Percentiles rank a stretch among this genome's conserved stretches.
Conservation (phyloP, 2,113 vertebrate species). For the Hiodon tergisus region DNA sequence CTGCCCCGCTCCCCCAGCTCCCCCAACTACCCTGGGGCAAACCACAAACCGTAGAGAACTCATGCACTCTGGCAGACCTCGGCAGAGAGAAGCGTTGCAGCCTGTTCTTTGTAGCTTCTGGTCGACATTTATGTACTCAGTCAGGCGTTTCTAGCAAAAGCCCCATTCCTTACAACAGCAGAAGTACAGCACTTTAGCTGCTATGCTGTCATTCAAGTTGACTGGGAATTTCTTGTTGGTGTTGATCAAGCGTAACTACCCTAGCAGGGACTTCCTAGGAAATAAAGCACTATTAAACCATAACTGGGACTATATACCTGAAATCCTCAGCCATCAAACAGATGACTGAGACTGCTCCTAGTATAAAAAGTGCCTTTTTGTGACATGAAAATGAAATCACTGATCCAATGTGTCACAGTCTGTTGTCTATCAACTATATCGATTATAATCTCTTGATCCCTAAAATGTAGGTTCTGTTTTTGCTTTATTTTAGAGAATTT, state of each 20-base stretch:
- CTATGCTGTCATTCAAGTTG: conserved; percentile 1
- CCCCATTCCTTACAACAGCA: not conserved
- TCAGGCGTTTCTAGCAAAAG: conserved; percentile 4
- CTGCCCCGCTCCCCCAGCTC: not conserved
- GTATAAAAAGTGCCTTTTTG: too few species aligned
- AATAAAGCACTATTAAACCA: not conserved
- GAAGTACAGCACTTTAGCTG: not conserved
- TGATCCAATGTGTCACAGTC: not conserved
- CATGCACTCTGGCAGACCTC: conserved; percentile 32
- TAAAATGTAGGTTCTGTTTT: not conserved
- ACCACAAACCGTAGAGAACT: conserved; percentile 25
- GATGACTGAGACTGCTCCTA: too few species aligned
- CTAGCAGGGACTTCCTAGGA: not conserved
- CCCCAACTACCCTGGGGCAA: not conserved
- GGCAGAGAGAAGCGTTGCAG: too few species aligned
- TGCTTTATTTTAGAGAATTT: conserved; percentile 2
- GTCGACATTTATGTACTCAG: not conserved
- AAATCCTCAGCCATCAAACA: conserved; percentile 7
- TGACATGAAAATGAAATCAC: not conserved
- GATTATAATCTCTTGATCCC: too few species aligned
- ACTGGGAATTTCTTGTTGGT: not conserved
- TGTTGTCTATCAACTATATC: not conserved
- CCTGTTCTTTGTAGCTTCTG: not conserved
- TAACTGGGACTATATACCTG: conserved; percentile 4
- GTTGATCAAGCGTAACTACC: too few species aligned